A percentile compares a stretch with the other conserved stretches of the same genome.
Evolutionary conservation across 2,113 vertebrate genomes (phyloP).

Genomic region (Lasiurus cinereus): DNA sequence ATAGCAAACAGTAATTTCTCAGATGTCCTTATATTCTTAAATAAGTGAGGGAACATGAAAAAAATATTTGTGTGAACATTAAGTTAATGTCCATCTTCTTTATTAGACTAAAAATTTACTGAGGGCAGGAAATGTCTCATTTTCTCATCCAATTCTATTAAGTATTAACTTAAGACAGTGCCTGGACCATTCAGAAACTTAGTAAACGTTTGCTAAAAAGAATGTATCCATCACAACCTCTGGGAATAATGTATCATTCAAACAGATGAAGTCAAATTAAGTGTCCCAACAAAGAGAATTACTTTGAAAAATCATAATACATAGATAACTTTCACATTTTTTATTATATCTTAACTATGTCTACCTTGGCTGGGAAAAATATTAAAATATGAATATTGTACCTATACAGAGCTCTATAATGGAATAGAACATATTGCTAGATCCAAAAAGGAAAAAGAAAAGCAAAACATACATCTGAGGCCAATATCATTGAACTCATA

Average conservation of each 20-base stretch:
- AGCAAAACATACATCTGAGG: neutral
- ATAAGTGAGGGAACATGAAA: neutral
- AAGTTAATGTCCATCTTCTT: neutral
- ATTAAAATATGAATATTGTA: neutral
- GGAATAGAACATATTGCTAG: conserved; percentile 11
- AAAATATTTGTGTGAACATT: neutral
- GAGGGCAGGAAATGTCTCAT: neutral
- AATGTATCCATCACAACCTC: neutral
- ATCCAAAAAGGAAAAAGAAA: conserved; percentile 23
- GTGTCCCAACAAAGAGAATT: neutral
- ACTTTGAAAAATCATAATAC: conserved; percentile 19
- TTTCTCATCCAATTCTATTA: neutral
- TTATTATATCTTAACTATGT: neutral
- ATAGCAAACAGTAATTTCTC: neutral
- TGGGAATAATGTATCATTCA: neutral
- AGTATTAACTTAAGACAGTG: neutral
- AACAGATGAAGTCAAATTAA: neutral
- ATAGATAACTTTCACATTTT: neutral
- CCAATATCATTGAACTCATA: neutral
- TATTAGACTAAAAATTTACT: neutral
- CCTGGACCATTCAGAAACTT: neutral
- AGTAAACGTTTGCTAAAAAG: neutral
- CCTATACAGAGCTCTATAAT: neutral
- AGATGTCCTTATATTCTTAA: neutral
- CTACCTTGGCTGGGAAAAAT: neutral